Conservation (phyloP, 2,797 vertebrate genomes). For the Chaunax sp. region DNA sequence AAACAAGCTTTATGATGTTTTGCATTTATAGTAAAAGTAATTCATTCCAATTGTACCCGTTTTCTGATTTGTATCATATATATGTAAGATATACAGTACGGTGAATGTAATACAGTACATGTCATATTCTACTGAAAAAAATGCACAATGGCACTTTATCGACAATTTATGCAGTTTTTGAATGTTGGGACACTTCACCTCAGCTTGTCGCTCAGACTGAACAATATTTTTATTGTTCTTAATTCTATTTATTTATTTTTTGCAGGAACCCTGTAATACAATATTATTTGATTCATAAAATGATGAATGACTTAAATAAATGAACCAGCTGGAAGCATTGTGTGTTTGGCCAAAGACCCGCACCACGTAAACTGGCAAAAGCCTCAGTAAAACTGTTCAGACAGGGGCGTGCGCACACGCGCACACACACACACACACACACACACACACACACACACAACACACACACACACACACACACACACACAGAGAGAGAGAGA, state of each 20-base stretch:
- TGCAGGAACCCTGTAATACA: conserved; percentile 38
- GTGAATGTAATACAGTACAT: conserved; percentile 3
- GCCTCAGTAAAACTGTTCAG: conserved; percentile 10
- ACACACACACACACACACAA: not conserved
- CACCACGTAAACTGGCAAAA: conserved; percentile 30
- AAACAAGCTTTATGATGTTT: too few relatives aligned
- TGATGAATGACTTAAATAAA: conserved; percentile 52
- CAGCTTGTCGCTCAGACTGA: conserved; percentile 15
- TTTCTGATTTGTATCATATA: too few relatives aligned
- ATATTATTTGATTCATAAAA: conserved; percentile 50
- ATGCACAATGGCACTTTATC: not conserved
- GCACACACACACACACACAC: not conserved
- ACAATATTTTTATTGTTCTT: conserved; percentile 14
- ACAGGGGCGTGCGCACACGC: conserved; percentile 1
- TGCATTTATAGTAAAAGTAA: too few relatives aligned
- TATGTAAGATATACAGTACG: too few relatives aligned
- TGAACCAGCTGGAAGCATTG: conserved; percentile 34
- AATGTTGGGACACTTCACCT: conserved; percentile 26
- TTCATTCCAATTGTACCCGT: too few relatives aligned
- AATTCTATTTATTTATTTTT: not conserved
- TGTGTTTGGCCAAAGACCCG: conserved; percentile 30
- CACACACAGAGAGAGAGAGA: conserved; percentile 13
- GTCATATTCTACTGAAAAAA: conserved; percentile 8
- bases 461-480: not conserved
- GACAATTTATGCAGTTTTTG: conserved; percentile 21